Conservation (phyloP, 2,797 vertebrate genomes). For the Bothrops alternatus region DNA sequence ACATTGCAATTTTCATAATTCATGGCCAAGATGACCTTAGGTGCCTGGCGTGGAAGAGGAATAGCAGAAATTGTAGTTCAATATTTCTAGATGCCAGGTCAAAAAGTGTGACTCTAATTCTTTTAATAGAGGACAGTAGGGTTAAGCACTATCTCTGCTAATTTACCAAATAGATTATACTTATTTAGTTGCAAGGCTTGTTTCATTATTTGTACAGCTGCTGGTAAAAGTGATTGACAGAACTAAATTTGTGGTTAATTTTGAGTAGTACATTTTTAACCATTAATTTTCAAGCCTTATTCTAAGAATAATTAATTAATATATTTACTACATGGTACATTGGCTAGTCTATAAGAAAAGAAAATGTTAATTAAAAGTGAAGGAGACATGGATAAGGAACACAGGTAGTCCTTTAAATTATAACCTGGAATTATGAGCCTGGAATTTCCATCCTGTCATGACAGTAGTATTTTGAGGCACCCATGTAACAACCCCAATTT, state of each 20-base stretch:
- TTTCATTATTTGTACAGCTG: not conserved
- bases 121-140: not conserved
- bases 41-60: not conserved
- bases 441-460: not conserved
- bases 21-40: not conserved
- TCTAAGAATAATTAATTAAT: not conserved
- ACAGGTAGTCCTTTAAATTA: not conserved
- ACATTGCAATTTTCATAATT: not conserved
- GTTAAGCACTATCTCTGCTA: not conserved
- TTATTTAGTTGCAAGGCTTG: not conserved
- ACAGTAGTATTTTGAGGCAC: not conserved
- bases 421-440: not conserved
- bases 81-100: not conserved
- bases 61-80: not conserved
- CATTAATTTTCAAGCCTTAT: not conserved
- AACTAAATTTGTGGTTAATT: not conserved
- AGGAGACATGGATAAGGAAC: not conserved
- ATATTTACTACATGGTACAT: constrained; percentile 17
- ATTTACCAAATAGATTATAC: not conserved
- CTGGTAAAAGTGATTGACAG: not conserved
- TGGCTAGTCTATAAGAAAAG: not conserved
- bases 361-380: constrained; percentile 16
- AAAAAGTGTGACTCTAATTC: not conserved
- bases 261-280: not conserved
- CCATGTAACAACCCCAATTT: not conserved